Conservation (phyloP, 92 coral and sea anemone genomes). For the Zoanthus sociatus region DNA sequence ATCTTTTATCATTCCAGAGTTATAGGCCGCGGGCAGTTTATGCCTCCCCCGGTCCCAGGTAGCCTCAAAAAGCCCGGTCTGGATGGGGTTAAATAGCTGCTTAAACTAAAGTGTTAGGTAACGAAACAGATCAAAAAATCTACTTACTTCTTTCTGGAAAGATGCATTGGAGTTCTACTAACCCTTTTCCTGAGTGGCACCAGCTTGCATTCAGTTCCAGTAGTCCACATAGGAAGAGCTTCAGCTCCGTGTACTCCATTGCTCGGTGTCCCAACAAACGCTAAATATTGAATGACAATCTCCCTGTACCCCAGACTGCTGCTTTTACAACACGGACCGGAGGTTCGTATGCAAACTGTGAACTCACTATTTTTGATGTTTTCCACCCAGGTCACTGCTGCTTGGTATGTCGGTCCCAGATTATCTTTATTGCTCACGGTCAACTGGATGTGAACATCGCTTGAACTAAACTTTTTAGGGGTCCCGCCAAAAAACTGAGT, state of each 20-base stretch:
- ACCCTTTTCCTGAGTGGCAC: constrained; percentile 63
- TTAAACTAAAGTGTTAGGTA: too few species aligned
- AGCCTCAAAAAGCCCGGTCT: too few species aligned
- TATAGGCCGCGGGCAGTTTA: too few species aligned
- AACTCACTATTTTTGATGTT: constrained; percentile 51
- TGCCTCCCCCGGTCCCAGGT: too few species aligned
- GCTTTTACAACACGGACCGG: constrained; percentile 64
- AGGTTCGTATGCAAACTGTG: constrained; percentile 68
- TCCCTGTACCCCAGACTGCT: constrained; percentile 62
- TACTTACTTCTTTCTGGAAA: too few species aligned
- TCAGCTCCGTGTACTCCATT: constrained; percentile 34
- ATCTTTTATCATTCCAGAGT: too few species aligned
- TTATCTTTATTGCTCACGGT: constrained; percentile 69
- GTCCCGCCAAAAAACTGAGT: constrained; percentile 22
- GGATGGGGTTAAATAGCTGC: too few species aligned
- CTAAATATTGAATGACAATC: constrained; percentile 65
- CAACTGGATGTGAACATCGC: constrained; percentile 68
- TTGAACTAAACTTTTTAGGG: constrained; percentile 28
- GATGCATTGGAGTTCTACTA: background rate
- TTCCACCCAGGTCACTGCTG: constrained; percentile 85
- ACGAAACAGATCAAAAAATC: too few species aligned
- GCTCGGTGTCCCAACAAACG: constrained; percentile 57
- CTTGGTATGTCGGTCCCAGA: constrained; percentile 69
- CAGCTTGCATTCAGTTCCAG: constrained; percentile 61
- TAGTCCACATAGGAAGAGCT: constrained; percentile 46